Evolutionary conservation across 1,140 invertebrate species (phyloP), one percentile per base, ranked within the genome.

Genomic region (Panagrolaimus sp.): DNA sequence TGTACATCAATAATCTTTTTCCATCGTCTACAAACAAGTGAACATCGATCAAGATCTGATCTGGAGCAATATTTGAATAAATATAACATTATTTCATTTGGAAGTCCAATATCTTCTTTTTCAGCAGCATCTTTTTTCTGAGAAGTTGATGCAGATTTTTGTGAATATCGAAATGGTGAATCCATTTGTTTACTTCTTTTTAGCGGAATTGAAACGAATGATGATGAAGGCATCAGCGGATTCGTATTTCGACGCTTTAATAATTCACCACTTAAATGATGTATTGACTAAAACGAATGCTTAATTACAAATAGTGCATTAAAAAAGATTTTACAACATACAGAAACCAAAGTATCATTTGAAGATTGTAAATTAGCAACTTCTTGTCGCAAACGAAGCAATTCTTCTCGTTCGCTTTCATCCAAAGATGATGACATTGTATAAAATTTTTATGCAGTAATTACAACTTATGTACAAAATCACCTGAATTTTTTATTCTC

Each of bases 291-390:
- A 57, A 57, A 57, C n/a, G 20, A 4, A 57, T 25, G 27, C n/a
- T n/a, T n/a, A n/a, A n/a, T 25, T n/a, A 57, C 27, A 57, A 25
- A 57, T 57, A 57, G 20, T 25, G n/a, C n/a, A n/a, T n/a, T n/a
- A n/a, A 57, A 9, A 25, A 57, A 11, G 13, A 57, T 20, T 20
- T 2, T n/a, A 48, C n/a, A 9, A 14, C 51, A 11, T 3, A 57
- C 51, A 5, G 51, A 1, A 57, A 57, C 51, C 51, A 57, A 57
- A 5, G 13, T 16, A 25, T 57, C 51, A 57, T 57, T 57, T 13
- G 51, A 57, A 0, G 51, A 11, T 25, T 20, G 4, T 11, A 13
- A 16, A 5, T 27, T 16, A 16, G 4, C 11, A 11, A 57, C 51
- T 9, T 20, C n/a, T 20, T 1, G 13, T 57, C 51, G 51, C 11